Conservation (phyloP, 1,140 invertebrate genomes). For the Harpegnathos saltator region DNA sequence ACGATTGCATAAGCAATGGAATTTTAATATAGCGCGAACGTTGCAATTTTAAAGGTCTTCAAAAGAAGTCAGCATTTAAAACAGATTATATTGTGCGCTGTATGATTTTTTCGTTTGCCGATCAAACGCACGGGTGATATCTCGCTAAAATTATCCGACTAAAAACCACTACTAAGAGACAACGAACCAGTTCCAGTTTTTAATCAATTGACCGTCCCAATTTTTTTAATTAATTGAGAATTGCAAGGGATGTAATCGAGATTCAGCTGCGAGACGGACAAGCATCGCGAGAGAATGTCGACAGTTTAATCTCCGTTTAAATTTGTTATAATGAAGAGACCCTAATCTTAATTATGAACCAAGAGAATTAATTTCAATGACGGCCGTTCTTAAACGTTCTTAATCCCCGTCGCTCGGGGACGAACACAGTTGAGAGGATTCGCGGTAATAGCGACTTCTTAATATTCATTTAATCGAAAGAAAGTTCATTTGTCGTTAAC, state of each 20-base stretch:
- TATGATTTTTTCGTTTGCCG: too few relatives aligned
- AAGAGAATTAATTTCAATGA: conserved; percentile 65
- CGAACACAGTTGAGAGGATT: conserved; percentile 34
- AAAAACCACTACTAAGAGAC: neutral
- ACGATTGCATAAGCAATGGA: neutral
- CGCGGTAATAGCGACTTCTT: conserved; percentile 35
- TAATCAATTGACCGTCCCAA: too few relatives aligned
- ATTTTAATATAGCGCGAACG: neutral
- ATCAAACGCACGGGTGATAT: too few relatives aligned
- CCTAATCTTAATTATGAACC: conserved; percentile 66
- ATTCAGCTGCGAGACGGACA: conserved; percentile 39
- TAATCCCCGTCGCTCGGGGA: conserved; percentile 46
- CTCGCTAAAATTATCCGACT: conserved; percentile 27
- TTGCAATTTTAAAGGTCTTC: neutral
- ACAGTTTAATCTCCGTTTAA: conserved; percentile 61
- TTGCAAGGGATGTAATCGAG: conserved; percentile 51
- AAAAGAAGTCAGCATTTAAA: neutral
- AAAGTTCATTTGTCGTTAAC: neutral
- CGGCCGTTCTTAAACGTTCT: conserved; percentile 53
- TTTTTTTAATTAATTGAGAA: conserved; percentile 41
- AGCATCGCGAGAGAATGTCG: conserved; percentile 3
- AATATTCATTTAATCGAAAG: conserved; percentile 39
- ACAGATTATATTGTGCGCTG: too few relatives aligned
- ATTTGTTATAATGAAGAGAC: conserved; percentile 56
- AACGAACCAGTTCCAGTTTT: too few relatives aligned